phyloP scores from a whole-genome alignment of 2,797 vertebrate genomes.

The Periophthalmus magnuspinnatus region DNA sequence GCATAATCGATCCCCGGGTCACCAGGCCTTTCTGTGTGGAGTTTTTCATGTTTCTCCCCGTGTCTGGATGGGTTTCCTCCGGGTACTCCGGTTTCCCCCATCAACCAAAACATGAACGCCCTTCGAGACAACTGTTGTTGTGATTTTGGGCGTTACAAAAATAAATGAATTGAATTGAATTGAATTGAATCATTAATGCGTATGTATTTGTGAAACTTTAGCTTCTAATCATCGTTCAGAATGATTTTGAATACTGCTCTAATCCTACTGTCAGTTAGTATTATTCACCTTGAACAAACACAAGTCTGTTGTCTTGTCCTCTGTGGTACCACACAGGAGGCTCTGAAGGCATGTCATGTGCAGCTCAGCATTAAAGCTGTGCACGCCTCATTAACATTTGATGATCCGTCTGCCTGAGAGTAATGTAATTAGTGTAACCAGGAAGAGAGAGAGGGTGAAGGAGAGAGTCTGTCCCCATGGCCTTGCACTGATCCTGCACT shows the following conservation, averaged over 20 bases:
- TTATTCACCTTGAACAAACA: background rate
- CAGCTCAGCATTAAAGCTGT: conserved; percentile 33
- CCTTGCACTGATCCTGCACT: conserved; percentile 20
- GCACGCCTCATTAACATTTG: conserved; percentile 61
- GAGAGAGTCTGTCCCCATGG: conserved; percentile 17
- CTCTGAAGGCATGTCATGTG: conserved; percentile 29
- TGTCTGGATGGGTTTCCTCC: too few relatives aligned
- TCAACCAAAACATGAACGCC: too few relatives aligned
- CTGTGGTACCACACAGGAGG: background rate
- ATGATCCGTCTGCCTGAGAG: conserved; percentile 60
- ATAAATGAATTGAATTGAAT: too few relatives aligned
- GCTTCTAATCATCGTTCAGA: background rate
- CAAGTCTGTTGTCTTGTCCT: background rate
- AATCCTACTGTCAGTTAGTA: background rate
- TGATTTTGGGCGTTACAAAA: too few relatives aligned
- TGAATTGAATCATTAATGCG: too few relatives aligned
- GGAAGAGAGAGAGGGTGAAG: conserved; percentile 34
- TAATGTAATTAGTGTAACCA: conserved; percentile 64
- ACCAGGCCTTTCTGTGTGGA: too few relatives aligned
- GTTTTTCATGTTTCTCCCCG: too few relatives aligned
- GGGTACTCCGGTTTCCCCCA: too few relatives aligned
- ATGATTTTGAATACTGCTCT: background rate
- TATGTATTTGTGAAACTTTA: too few relatives aligned
- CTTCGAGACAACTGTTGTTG: too few relatives aligned
- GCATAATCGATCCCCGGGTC: too few relatives aligned